Evolutionary conservation across 1,140 invertebrate species (phyloP).

Genomic region (Himalopsyche phryganea): DNA sequence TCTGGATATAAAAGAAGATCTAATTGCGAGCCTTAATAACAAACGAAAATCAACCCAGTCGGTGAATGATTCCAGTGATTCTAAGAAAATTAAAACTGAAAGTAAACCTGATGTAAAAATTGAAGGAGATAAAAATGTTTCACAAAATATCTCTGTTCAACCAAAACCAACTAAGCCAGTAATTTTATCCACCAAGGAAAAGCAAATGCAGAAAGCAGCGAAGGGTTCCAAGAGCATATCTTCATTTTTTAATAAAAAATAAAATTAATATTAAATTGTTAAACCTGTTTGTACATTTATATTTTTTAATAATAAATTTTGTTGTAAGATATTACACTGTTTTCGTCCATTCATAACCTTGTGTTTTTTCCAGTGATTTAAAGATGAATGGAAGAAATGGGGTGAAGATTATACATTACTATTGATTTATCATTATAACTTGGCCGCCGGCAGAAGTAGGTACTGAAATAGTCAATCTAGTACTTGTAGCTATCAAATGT

Average conservation of each 20-base stretch:
- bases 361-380: no score
- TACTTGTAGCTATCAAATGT: no score
- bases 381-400: no score
- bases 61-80: constrained; percentile 35
- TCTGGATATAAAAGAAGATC: constrained; percentile 60
- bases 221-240: constrained; percentile 70
- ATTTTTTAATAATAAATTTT: no score
- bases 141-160: constrained; percentile 1
- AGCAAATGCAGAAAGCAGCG: constrained; percentile 68
- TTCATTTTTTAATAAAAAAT: constrained; percentile 62
- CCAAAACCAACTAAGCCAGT: constrained; percentile 43
- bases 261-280: constrained; percentile 7
- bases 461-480: no score
- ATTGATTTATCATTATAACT: no score
- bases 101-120: constrained; percentile 31
- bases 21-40: constrained; percentile 47
- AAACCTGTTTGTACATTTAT: no score
- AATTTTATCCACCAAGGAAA: constrained; percentile 61
- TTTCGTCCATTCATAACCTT: no score
- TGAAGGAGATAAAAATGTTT: constrained; percentile 29
- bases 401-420: no score
- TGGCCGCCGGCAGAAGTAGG: no score
- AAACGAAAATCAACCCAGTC: constrained; percentile 56
- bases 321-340: no score
- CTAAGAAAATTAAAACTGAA: constrained; percentile 43